A percentile compares a stretch with the other conserved stretches of the same genome.
Conservation (phyloP, 2,113 vertebrate species). For the Scatophagus argus region DNA sequence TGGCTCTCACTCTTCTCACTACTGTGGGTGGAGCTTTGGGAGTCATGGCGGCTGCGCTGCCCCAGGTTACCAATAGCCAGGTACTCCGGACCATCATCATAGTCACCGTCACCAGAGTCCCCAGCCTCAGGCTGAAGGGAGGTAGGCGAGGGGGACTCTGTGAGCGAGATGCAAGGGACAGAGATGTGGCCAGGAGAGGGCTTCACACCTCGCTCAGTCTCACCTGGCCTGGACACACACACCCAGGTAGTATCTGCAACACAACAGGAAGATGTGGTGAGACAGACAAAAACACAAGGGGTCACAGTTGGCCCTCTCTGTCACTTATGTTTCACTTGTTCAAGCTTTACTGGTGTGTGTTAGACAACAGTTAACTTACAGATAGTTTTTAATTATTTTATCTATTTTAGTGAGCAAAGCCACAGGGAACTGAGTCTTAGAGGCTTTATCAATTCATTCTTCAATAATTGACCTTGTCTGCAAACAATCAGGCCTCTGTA, state of each 20-base stretch:
- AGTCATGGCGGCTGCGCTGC: conserved; percentile 80
- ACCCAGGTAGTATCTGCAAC: conserved; percentile 74
- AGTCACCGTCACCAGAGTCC: conserved; percentile 86
- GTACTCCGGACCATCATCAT: conserved; percentile 95
- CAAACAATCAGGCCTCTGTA: conserved; percentile 63
- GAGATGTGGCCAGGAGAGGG: conserved; percentile 9
- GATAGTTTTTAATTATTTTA: conserved; percentile 1
- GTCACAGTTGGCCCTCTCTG: not conserved
- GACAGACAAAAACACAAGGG: not conserved
- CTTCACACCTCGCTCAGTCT: conserved; percentile 10
- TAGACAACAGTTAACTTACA: not conserved
- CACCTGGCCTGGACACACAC: conserved; percentile 43
- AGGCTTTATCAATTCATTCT: conserved; percentile 44
- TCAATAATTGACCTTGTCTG: conserved; percentile 7
- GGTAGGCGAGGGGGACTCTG: conserved; percentile 35
- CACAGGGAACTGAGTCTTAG: not conserved
- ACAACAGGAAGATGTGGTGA: conserved; percentile 4
- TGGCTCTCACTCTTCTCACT: conserved; percentile 62
- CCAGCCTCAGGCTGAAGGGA: conserved; percentile 48
- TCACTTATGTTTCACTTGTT: too few species aligned
- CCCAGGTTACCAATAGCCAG: conserved; percentile 95
- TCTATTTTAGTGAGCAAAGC: not conserved
- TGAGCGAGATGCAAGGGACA: conserved; percentile 56
- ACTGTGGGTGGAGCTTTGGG: conserved; percentile 73
- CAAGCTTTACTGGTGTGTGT: not conserved